Base-by-base conservation (phyloP, 2,113 vertebrate genomes). In the Sciurus niger region DNA sequence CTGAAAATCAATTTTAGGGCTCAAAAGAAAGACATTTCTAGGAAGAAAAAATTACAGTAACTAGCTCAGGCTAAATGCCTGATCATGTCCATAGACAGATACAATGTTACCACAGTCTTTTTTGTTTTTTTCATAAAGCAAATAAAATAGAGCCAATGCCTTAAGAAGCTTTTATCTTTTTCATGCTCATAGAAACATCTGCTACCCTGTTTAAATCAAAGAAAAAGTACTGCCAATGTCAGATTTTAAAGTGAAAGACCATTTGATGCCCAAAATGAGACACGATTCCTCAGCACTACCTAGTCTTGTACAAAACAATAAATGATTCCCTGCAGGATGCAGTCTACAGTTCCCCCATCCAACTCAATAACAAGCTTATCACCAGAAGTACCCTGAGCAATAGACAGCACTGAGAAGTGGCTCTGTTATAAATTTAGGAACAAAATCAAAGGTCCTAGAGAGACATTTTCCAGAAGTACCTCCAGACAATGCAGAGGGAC, bases 391-490 rank as follows among this genome's bases (percentile, higher is more conserved):
- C 87, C 77, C 22, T 85, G 51, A 89, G 94, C 96, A 90, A 96
- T 7, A 92, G 94, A 95, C 0, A 58, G 90, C 83, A 93, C 65
- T 91, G 78, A 84, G 83, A 93, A 92, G 86, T 58, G 28, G 32
- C 93, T 93, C 55, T 46, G 92, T 83, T 96, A 55, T 77, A 97
- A 96, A 97, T 96, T 93, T 79, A 92, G 90, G 84, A 94, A 92
- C 92, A 94, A 95, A 97, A 95, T 93, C 92, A 97, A 96, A 97
- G 95, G 92, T 97, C 94, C 96, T 93, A 76, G 55, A 82, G 94
- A 97, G 95, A 83, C 94, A 89, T 74, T 95, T 96, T 85, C 92
- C 93, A 93, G 89, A 67, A 82, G 89, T 74, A 84, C 84, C 51
- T 68, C 68, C 73, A 84, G 93, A 84, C 58, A 76, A 68, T 60